Base-by-base conservation (phyloP, 1,140 invertebrate genomes). In the Papilio dardanus region DNA sequence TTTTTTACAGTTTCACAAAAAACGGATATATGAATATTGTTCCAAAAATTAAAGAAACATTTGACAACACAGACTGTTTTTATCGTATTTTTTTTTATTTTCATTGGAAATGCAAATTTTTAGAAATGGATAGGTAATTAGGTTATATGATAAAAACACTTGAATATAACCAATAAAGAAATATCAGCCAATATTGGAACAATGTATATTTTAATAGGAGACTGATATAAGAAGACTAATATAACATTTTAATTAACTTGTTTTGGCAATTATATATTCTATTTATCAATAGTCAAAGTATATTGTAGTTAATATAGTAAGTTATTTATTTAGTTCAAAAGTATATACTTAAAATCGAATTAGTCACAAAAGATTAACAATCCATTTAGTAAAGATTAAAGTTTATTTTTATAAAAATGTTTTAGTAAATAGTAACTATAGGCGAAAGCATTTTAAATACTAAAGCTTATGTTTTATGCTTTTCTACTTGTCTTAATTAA, bases 381-480 rank as follows among this genome's bases (percentile, higher is more conserved):
- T 62, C 50, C 50, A 24, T 24, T 28, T 30, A 28, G 24, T 30
- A 62, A 28, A 62, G 28, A 12, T 62, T 30, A 14, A 58, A 58
- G 21, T 6, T 24, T 30, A 14, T 28, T 28, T 28, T 24, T 58
- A 58, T 58, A 58, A 62, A 62, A 54, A 28, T 10, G 50, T 54
- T 24, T 54, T 54, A 54, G 24, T 62, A 62, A 62, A 28, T 62
- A 62, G 14, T 73, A 73, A 58, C 46, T 33, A 33, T 30, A 73
- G n/a, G 50, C 50, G 33, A 58, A 73, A 73, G 71, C 71, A 37
- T 73, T 73, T 58, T 73, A 1, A 73, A 71, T 46, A 71, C 19
- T 31, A 69, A 69, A 73, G 42, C 28, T 46, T 71, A 19, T 10
- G 12, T 21, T n/a, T 71, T 71, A 28, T 71, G 69, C 69, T 69